Evolutionary conservation across 1,140 invertebrate species (phyloP).

Genomic region (Meloidogyne exigua): DNA sequence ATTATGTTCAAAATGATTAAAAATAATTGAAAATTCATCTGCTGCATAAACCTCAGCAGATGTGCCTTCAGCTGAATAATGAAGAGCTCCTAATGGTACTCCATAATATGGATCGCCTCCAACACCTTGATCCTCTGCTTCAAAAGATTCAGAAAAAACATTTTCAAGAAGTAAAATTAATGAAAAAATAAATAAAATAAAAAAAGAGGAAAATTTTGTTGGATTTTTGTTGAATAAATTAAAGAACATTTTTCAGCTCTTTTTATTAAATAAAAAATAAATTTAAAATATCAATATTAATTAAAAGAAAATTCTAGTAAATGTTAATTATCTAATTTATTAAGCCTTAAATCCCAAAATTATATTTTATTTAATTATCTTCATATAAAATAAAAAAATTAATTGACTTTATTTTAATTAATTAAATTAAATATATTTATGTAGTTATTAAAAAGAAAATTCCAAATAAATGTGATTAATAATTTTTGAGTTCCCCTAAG

Average conservation of each 20-base stretch:
- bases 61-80: constrained; percentile 52
- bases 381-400: no score
- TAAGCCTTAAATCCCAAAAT: no score
- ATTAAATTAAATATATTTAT: no score
- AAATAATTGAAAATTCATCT: constrained; percentile 56
- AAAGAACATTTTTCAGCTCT: not conserved
- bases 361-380: no score
- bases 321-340: no score
- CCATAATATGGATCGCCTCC: constrained; percentile 46
- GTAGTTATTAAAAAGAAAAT: not conserved
- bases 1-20: constrained; percentile 57
- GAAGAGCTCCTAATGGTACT: constrained; percentile 47
- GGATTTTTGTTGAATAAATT: not conserved
- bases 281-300: no score
- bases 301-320: no score
- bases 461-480: not conserved
- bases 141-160: constrained; percentile 20
- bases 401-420: no score
- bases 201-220: constrained; percentile 14
- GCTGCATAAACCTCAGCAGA: constrained; percentile 58
- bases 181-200: constrained; percentile 9
- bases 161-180: not conserved
- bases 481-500: not conserved
- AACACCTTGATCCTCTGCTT: constrained; percentile 23
- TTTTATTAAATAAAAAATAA: not conserved